Evolutionary conservation across 2,113 vertebrate genomes (phyloP).

Genomic region (Mus pahari): DNA sequence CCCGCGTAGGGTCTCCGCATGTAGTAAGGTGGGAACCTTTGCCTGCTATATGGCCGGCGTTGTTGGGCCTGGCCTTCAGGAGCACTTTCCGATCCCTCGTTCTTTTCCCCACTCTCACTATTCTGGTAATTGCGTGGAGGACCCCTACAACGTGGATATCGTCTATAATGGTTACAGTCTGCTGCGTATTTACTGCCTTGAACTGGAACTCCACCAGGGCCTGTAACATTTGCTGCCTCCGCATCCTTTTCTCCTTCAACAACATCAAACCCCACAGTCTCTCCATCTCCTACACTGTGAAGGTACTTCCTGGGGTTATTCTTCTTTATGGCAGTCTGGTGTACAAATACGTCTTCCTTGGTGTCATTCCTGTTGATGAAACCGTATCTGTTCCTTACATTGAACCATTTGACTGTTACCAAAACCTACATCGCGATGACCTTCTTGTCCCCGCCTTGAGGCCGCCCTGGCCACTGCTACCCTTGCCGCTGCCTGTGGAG

Average conservation of each 20-base stretch:
- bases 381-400: too few relatives aligned
- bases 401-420: too few relatives aligned
- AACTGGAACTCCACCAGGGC: conserved; percentile 97
- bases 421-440: too few relatives aligned
- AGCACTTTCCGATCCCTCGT: conserved; percentile 93
- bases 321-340: conserved; percentile 99
- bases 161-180: conserved; percentile 98
- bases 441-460: too few relatives aligned
- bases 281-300: conserved; percentile 99
- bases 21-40: conserved; percentile 98
- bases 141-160: conserved; percentile 97
- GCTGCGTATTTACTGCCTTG: conserved; percentile 99
- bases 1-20: conserved; percentile 95
- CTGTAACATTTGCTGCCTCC: conserved; percentile 98
- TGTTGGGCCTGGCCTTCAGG: conserved; percentile 95
- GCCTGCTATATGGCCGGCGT: conserved; percentile 94
- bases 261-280: conserved; percentile 99
- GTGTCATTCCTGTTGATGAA: too few relatives aligned
- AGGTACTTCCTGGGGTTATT: conserved; percentile 99
- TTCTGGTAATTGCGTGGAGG: conserved; percentile 98
- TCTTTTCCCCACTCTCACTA: conserved; percentile 95
- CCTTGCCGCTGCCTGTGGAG: too few relatives aligned
- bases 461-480: too few relatives aligned
- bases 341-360: too few relatives aligned
- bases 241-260: conserved; percentile 99